Evolutionary conservation across 2,797 vertebrate species (phyloP).

Genomic region (Cuculus canorus): DNA sequence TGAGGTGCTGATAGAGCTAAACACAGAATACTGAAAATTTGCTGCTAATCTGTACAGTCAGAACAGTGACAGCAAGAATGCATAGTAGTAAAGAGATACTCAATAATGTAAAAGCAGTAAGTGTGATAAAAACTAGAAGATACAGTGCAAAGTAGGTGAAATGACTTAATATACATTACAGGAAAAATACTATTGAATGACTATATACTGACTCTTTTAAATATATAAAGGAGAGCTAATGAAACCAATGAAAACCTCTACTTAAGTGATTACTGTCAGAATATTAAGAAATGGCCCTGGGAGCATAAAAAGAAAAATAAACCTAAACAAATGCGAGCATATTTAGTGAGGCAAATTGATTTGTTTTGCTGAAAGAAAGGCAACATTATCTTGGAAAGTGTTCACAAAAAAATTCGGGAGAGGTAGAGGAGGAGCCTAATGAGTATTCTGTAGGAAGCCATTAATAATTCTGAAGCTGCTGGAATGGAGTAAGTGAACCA

Average conservation of each 20-base stretch:
- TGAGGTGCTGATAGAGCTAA: not conserved
- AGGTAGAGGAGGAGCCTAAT: not conserved
- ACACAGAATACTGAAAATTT: not conserved
- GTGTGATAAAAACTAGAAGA: not conserved
- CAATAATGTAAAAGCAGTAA: not conserved
- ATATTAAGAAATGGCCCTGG: not conserved
- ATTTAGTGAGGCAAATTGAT: slow-evolving; percentile 11
- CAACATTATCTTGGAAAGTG: not conserved
- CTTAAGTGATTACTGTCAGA: not conserved
- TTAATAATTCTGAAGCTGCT: not conserved
- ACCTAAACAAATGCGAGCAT: not conserved
- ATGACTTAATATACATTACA: not conserved
- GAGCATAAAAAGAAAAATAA: not conserved
- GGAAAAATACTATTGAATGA: not conserved
- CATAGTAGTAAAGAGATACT: not conserved
- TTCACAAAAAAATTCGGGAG: not conserved
- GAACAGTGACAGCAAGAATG: not conserved
- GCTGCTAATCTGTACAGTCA: not conserved
- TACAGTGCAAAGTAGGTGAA: not conserved
- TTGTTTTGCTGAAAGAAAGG: not conserved
- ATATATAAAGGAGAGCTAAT: not conserved
- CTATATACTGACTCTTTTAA: not conserved
- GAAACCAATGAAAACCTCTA: not conserved
- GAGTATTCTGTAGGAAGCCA: not conserved
- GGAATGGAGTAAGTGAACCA: not conserved